Percentiles rank a stretch among this genome's conserved stretches.
Evolutionary conservation across 2,797 vertebrate genomes (phyloP).

Genomic region (Anabas testudineus): DNA sequence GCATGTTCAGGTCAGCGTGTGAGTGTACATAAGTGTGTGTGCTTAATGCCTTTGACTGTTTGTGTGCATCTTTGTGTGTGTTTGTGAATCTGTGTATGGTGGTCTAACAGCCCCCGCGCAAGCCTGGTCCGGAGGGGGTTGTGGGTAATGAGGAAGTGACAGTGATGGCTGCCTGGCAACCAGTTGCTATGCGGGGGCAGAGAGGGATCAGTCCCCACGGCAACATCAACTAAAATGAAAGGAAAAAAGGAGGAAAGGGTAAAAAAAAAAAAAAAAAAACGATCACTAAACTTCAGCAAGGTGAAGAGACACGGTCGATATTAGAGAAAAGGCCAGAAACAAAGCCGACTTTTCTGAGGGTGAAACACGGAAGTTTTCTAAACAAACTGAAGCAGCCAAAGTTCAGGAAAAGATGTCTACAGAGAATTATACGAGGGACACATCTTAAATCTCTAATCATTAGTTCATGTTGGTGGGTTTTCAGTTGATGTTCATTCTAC

Average conservation of each 20-base stretch:
- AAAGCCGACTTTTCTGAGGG: slow-evolving; percentile 22
- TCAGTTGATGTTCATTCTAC: neutral
- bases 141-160: slow-evolving; percentile 87
- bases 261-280: slow-evolving; percentile 25
- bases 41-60: slow-evolving; percentile 37
- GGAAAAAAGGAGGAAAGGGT: slow-evolving; percentile 43
- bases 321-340: slow-evolving; percentile 28
- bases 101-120: slow-evolving; percentile 68
- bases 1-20: slow-evolving; percentile 36
- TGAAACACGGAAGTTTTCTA: slow-evolving; percentile 6
- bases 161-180: slow-evolving; percentile 84
- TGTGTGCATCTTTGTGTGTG: slow-evolving; percentile 40
- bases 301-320: slow-evolving; percentile 57
- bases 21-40: slow-evolving; percentile 16
- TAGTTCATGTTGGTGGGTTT: neutral
- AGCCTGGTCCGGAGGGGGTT: slow-evolving; percentile 74
- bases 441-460: neutral
- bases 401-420: neutral
- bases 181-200: slow-evolving; percentile 76
- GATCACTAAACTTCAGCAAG: slow-evolving; percentile 61
- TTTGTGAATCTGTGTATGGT: slow-evolving; percentile 47
- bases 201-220: slow-evolving; percentile 73
- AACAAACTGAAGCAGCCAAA: slow-evolving; percentile 19
- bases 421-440: neutral
- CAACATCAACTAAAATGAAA: slow-evolving; percentile 79